A percentile compares a stretch with the other conserved stretches of the same genome.
These are phyloP conservation scores for Platygyra sinensis DNA, from an alignment of 64 coral and sea anemone species.

Conservation along the genomic window DNA sequence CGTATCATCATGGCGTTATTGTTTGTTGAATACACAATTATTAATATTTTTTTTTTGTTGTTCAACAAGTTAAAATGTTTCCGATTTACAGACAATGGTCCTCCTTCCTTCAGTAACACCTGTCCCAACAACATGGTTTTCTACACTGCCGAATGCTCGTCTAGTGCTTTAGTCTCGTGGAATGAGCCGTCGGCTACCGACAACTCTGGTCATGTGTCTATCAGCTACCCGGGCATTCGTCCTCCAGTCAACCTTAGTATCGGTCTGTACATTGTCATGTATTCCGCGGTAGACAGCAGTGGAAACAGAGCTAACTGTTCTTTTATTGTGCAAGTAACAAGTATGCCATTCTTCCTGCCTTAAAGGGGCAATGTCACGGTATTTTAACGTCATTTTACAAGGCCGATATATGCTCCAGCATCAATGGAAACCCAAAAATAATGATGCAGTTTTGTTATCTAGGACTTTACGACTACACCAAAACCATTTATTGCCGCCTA, in stretches of 20 bases:
- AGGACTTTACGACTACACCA: no score
- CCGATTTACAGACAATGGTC: not conserved
- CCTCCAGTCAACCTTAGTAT: slow-evolving; percentile 13
- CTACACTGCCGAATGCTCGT: not conserved
- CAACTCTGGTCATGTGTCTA: slow-evolving; percentile 16
- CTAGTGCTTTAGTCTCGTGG: slow-evolving; percentile 4
- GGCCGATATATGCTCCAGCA: no score
- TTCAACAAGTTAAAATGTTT: not conserved
- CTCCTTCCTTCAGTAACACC: slow-evolving; percentile 13
- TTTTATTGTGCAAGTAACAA: slow-evolving; percentile 29
- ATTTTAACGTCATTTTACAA: no score
- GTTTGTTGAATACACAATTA: no score
- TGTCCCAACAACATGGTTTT: slow-evolving; percentile 11
- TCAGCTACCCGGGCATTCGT: slow-evolving; percentile 14
- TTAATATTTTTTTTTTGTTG: no score
- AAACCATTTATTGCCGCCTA: no score
- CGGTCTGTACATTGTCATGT: slow-evolving; percentile 7
- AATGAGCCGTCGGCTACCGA: slow-evolving; percentile 11
- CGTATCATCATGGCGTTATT: no score
- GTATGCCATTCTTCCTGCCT: not conserved
- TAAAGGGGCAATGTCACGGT: no score
- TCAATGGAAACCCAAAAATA: no score
- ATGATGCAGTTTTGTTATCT: no score
- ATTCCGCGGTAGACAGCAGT: slow-evolving; percentile 7
- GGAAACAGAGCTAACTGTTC: slow-evolving; percentile 37